Evolutionary conservation across 1,140 invertebrate species (phyloP).

Genomic region (Leptinotarsa undecemlineata): DNA sequence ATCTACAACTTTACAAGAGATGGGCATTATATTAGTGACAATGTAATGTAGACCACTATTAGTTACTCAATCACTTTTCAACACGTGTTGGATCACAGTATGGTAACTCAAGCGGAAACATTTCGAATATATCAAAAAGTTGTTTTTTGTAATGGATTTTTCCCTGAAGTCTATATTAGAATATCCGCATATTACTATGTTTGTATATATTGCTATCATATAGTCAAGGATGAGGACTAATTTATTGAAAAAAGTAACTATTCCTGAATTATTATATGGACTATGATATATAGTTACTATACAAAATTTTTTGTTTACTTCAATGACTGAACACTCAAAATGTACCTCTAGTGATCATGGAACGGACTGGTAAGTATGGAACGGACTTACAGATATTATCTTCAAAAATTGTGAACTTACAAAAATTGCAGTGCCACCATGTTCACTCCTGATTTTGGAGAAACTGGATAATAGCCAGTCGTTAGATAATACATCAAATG

Average conservation of each 20-base stretch:
- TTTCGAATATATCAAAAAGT: constrained; percentile 11
- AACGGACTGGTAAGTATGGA: neutral
- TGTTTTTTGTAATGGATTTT: neutral
- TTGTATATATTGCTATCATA: too few species aligned
- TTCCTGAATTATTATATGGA: neutral
- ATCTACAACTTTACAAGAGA: neutral
- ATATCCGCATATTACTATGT: too few species aligned
- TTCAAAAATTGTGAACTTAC: neutral
- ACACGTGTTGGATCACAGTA: constrained; percentile 10
- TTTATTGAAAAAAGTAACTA: too few species aligned
- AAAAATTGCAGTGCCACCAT: constrained; percentile 10
- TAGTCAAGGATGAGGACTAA: too few species aligned
- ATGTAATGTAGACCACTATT: neutral
- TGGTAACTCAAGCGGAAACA: constrained; percentile 1
- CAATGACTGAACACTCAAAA: too few species aligned
- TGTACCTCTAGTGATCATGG: too few species aligned
- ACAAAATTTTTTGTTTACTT: too few species aligned
- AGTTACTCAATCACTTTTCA: neutral
- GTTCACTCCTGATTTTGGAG: too few species aligned
- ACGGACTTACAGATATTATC: neutral
- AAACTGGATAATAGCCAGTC: too few species aligned
- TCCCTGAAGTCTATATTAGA: neutral
- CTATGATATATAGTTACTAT: constrained; percentile 7
- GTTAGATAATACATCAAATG: too few species aligned
- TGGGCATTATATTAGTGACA: neutral